These are phyloP conservation scores for Gymnobelideus leadbeateri DNA, from an alignment of 2,113 vertebrate species.

Conservation along the genomic window DNA sequence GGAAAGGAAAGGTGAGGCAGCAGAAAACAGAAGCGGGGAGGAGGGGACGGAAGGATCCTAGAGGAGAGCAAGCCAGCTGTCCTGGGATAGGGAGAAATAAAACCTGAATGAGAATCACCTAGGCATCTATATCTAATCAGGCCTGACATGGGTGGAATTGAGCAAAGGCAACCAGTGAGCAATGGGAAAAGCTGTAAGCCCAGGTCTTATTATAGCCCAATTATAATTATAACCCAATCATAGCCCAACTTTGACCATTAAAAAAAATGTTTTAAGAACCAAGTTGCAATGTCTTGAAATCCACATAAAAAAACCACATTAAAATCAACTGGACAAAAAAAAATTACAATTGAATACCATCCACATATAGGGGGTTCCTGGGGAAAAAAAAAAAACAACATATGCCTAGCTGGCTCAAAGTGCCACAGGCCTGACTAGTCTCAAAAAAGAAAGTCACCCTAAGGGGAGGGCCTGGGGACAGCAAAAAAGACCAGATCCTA, in stretches of 20 bases:
- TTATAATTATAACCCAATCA: no score
- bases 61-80: constrained; percentile 21
- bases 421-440: background rate
- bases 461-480: background rate
- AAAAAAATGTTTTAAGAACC: constrained; percentile 8
- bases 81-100: background rate
- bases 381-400: background rate
- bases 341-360: constrained; percentile 23
- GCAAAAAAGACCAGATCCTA: constrained; percentile 1
- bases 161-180: constrained; percentile 23
- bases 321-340: background rate
- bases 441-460: background rate
- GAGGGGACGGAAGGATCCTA: background rate
- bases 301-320: background rate
- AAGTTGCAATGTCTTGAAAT: constrained; percentile 16
- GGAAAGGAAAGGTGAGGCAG: background rate
- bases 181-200: background rate
- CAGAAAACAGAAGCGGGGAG: constrained; percentile 30
- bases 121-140: constrained; percentile 15
- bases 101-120: background rate
- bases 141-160: constrained; percentile 12
- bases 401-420: constrained; percentile 16
- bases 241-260: constrained; percentile 3
- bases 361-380: constrained; percentile 20
- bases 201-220: no score